Evolutionary conservation across 2,888 invertebrate genomes (phyloP), one percentile per base, ranked within the genome.

Genomic region (Andrena trimmerana): DNA sequence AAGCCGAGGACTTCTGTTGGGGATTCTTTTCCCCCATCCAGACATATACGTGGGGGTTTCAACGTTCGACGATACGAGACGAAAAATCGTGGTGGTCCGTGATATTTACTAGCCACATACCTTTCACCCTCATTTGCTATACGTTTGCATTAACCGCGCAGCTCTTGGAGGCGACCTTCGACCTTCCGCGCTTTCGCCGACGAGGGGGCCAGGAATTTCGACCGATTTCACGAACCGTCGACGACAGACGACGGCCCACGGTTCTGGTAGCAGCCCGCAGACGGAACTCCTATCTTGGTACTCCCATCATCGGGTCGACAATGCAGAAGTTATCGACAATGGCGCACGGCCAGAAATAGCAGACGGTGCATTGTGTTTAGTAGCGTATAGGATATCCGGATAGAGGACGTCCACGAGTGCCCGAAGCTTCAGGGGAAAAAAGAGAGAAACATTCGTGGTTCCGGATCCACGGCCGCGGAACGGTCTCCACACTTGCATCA

Each of bases 241-340:
- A 81, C 76, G 77, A 72, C 80, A 80, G 77, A 77, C 82, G 79
- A 68, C 63, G 76, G 62, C 48, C 63, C 59, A 27, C 67, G 68
- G 59, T 78, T 79, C 79, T 70, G 75, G 73, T 74, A 70, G 63
- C 67, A 77, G 42, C 70, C 74, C 76, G 69, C 80, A 81, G 85
- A 85, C 79, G 78, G 68, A 74, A 86, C 84, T 84, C 83, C 87
- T 86, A 86, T 87, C 85, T 80, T 66, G 73, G 66, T 80, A 73
- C 71, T 85, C 80, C 82, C 84, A 90, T 84, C 86, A 84, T 86
- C 81, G 85, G 85, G 78, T 83, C 88, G 87, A 90, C 89, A 89
- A 91, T 88, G 88, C 89, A 89, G 89, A 90, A 91, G 91, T 90
- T 91, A 92, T 92, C 90, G 92, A 90, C 90, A 90, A 91, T 92